These are phyloP conservation scores for Lacanobia oleracea DNA, from an alignment of 2,888 invertebrate genomes.

Conservation along the genomic window DNA sequence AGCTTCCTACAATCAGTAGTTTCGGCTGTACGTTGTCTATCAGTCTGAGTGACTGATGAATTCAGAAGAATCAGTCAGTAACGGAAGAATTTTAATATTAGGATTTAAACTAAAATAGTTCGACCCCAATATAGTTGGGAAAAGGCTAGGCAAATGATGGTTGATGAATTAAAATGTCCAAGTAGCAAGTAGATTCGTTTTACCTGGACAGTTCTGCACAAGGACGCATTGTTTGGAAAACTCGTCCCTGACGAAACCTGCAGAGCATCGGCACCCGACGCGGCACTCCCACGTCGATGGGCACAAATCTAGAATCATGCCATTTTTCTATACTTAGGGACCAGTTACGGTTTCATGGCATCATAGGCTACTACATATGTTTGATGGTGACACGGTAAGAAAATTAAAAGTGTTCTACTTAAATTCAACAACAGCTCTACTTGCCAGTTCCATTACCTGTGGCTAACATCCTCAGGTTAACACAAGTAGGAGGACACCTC, in stretches of 20 bases:
- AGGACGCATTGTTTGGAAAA: slow-evolving; percentile 80
- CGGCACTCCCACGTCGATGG: slow-evolving; percentile 82
- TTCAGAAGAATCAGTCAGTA: too few relatives aligned
- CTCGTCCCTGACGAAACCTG: slow-evolving; percentile 83
- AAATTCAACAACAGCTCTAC: background rate
- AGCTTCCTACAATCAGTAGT: too few relatives aligned
- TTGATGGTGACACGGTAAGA: background rate
- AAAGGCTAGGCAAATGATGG: too few relatives aligned
- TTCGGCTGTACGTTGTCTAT: too few relatives aligned
- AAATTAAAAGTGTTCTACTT: background rate
- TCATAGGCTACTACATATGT: background rate
- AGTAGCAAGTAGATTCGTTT: background rate
- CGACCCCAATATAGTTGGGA: too few relatives aligned
- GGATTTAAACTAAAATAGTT: too few relatives aligned
- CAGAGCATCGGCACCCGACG: slow-evolving; percentile 82
- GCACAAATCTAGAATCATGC: slow-evolving; percentile 67
- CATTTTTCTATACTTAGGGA: background rate
- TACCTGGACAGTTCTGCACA: slow-evolving; percentile 82
- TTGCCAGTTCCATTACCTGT: slow-evolving; percentile 57
- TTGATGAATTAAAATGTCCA: too few relatives aligned
- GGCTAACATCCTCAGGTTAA: slow-evolving; percentile 77
- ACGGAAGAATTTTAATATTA: too few relatives aligned
- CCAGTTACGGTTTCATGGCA: too few relatives aligned
- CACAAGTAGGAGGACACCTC: slow-evolving; percentile 85
- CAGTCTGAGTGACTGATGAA: too few relatives aligned